Conservation (phyloP, 2,113 vertebrate species). For the Cyphomyrus plagiostoma region DNA sequence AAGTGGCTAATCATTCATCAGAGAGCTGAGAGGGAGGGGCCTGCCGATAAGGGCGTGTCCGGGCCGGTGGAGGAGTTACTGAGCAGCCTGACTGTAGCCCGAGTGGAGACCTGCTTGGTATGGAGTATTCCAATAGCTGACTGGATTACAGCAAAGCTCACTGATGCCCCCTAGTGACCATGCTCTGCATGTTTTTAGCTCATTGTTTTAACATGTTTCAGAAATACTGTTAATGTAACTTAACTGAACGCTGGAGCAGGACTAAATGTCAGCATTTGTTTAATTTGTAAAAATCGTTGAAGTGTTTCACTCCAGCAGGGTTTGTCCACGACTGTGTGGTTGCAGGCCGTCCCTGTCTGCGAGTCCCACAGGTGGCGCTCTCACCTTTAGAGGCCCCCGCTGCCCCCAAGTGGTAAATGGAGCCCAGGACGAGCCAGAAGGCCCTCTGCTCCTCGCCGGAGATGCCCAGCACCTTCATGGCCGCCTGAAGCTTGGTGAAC, state of each 20-base stretch:
- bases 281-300: not conserved
- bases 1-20: not conserved
- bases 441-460: conserved; percentile 80
- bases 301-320: not conserved
- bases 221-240: not conserved
- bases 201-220: not conserved
- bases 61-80: not conserved
- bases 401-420: conserved; percentile 89
- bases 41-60: not conserved
- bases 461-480: conserved; percentile 90
- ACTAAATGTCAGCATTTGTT: not conserved
- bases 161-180: not conserved
- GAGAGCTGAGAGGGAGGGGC: not conserved
- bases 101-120: not conserved
- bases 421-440: conserved; percentile 74
- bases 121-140: not conserved
- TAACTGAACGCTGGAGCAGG: not conserved
- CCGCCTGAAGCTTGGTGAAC: conserved; percentile 87
- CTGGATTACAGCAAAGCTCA: not conserved
- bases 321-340: not conserved
- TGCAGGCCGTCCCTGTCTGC: not conserved
- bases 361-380: rapidly evolving
- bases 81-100: not conserved
- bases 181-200: not conserved
- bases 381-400: conserved; percentile 93